Evolutionary conservation across 2,113 vertebrate genomes (phyloP).

Genomic region (Orycteropus afer): DNA sequence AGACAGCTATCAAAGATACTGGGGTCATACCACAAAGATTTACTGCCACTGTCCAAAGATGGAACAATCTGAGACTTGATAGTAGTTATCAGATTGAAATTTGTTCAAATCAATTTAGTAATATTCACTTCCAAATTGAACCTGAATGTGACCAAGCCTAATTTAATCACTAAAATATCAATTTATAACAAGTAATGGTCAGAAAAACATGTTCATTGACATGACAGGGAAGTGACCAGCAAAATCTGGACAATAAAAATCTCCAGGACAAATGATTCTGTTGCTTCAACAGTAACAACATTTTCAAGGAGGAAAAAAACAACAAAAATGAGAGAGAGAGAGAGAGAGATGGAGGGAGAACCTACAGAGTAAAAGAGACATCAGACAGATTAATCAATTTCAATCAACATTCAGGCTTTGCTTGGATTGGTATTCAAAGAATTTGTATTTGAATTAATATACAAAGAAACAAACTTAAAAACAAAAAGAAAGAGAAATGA

Average conservation of each 20-base stretch:
- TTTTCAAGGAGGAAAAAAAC: not conserved
- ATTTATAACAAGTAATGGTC: not conserved
- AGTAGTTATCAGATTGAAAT: not conserved
- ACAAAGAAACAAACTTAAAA: not conserved
- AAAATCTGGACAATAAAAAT: not conserved
- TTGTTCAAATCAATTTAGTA: not conserved
- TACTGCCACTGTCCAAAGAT: not conserved
- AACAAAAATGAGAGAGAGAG: not conserved
- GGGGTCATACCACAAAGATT: not conserved
- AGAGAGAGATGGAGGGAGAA: not conserved
- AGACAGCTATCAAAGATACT: not conserved
- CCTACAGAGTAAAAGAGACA: not conserved
- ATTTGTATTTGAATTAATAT: too few relatives aligned
- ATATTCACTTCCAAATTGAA: not conserved
- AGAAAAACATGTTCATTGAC: not conserved
- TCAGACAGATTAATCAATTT: not conserved
- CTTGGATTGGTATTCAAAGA: not conserved
- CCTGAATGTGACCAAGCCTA: not conserved
- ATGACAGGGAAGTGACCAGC: not conserved
- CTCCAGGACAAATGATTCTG: not conserved
- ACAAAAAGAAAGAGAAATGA: not conserved
- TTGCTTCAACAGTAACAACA: not conserved
- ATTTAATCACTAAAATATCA: not conserved
- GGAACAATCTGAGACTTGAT: not conserved
- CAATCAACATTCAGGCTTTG: not conserved